Conservation (phyloP, 2,888 invertebrate species). For the Hyppa rectilinea region DNA sequence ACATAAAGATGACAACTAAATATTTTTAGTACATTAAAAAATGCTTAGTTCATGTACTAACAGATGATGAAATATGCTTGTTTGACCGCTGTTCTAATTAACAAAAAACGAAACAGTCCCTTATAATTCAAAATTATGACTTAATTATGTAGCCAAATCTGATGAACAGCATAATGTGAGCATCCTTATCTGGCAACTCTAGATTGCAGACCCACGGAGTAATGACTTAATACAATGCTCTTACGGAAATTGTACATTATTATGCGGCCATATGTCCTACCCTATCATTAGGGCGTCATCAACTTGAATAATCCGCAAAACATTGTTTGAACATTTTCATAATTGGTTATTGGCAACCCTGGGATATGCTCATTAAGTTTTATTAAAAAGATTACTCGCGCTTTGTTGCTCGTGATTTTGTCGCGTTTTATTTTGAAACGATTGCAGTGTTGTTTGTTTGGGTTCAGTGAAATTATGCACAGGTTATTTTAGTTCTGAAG, state of each 20-base stretch:
- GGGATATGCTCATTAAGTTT: slow-evolving; percentile 56
- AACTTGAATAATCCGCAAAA: slow-evolving; percentile 74
- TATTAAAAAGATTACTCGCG: slow-evolving; percentile 50
- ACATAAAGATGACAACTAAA: not conserved
- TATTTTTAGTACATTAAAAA: not conserved
- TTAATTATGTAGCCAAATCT: slow-evolving; percentile 36
- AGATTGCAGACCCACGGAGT: slow-evolving; percentile 74
- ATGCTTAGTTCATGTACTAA: not conserved
- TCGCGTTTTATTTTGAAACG: slow-evolving; percentile 37
- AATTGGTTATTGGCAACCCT: slow-evolving; percentile 58
- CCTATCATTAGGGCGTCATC: slow-evolving; percentile 81
- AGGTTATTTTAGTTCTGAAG: not conserved
- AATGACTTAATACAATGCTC: slow-evolving; percentile 88
- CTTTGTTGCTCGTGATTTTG: slow-evolving; percentile 32
- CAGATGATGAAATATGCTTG: not conserved
- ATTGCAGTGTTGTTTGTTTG: slow-evolving; percentile 24
- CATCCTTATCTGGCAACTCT: slow-evolving; percentile 62
- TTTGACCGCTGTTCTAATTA: not conserved
- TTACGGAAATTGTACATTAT: slow-evolving; percentile 82
- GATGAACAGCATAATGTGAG: slow-evolving; percentile 36
- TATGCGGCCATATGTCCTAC: slow-evolving; percentile 77
- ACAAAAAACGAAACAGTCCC: not conserved
- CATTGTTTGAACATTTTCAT: slow-evolving; percentile 65
- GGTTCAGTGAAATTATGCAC: slow-evolving; percentile 6
- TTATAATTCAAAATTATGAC: not conserved